Evolutionary conservation across 2,888 invertebrate species (phyloP).

Genomic region (Perizoma flavofasciatum): DNA sequence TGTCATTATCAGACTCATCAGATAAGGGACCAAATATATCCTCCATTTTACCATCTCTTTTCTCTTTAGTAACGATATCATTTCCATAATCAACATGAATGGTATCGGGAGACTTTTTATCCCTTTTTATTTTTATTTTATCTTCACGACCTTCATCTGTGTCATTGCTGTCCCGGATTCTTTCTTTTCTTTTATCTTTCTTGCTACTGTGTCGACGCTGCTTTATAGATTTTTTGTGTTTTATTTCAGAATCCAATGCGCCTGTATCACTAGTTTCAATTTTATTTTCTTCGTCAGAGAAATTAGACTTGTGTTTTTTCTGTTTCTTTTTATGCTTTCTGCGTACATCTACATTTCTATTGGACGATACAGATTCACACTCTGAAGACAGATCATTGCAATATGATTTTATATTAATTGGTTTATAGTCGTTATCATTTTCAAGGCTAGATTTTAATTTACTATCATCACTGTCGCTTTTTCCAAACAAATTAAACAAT

Average conservation of each 20-base stretch:
- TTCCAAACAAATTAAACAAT: conserved; percentile 72
- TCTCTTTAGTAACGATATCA: conserved; percentile 63
- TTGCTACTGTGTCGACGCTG: conserved; percentile 80
- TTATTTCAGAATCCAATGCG: conserved; percentile 54
- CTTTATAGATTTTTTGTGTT: conserved; percentile 78
- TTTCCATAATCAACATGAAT: conserved; percentile 53
- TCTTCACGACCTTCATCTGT: conserved; percentile 77
- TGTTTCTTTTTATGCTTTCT: conserved; percentile 94
- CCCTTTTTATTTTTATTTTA: conserved; percentile 84
- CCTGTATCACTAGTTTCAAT: conserved; percentile 57
- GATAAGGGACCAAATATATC: conserved; percentile 94
- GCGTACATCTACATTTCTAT: conserved; percentile 81
- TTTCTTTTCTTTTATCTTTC: conserved; percentile 86
- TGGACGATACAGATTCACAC: conserved; percentile 70
- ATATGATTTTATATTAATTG: conserved; percentile 57
- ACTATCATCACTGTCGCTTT: conserved; percentile 76
- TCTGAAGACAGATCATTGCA: conserved; percentile 77
- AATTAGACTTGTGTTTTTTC: conserved; percentile 88
- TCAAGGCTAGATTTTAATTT: conserved; percentile 67
- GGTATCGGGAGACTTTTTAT: conserved; percentile 67
- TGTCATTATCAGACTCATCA: conserved; percentile 85
- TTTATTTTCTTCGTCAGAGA: conserved; percentile 84
- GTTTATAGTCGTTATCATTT: conserved; percentile 65
- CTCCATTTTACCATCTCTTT: conserved; percentile 92
- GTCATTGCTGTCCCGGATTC: conserved; percentile 79